Conservation (phyloP, 2,797 vertebrate species). For the Hydrocynus forskahlii region DNA sequence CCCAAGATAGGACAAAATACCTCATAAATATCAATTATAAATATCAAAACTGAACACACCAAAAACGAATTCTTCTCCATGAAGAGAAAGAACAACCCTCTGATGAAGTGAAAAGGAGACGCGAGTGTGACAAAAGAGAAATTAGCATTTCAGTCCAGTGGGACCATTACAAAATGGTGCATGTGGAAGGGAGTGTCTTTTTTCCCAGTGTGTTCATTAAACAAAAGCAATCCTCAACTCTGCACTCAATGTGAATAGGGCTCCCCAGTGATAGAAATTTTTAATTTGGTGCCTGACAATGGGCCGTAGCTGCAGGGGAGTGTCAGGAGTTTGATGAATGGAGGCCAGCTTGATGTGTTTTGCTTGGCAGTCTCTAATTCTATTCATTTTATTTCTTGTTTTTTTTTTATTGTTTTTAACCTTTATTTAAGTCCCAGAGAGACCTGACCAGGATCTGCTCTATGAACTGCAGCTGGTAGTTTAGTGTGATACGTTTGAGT, state of each 20-base stretch:
- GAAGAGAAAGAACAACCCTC: background rate
- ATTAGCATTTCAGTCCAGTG: background rate
- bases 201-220: slow-evolving; percentile 1
- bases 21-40: too few relatives aligned
- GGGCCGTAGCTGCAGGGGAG: slow-evolving; percentile 1
- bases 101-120: background rate
- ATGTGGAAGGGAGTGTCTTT: background rate
- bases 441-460: background rate
- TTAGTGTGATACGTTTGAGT: background rate
- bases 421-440: background rate
- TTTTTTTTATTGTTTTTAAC: background rate
- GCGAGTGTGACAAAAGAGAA: background rate
- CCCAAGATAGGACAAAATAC: too few relatives aligned
- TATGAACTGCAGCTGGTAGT: background rate
- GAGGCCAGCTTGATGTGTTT: background rate
- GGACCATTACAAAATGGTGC: background rate
- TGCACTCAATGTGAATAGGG: background rate
- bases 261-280: background rate
- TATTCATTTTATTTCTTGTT: background rate
- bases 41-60: background rate
- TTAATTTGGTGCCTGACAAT: slow-evolving; percentile 8
- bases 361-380: background rate
- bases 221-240: slow-evolving; percentile 1
- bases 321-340: slow-evolving; percentile 4
- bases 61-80: background rate